These are phyloP conservation scores for Andrena flavipes DNA, from an alignment of 2,888 invertebrate genomes.

Conservation along the genomic window DNA sequence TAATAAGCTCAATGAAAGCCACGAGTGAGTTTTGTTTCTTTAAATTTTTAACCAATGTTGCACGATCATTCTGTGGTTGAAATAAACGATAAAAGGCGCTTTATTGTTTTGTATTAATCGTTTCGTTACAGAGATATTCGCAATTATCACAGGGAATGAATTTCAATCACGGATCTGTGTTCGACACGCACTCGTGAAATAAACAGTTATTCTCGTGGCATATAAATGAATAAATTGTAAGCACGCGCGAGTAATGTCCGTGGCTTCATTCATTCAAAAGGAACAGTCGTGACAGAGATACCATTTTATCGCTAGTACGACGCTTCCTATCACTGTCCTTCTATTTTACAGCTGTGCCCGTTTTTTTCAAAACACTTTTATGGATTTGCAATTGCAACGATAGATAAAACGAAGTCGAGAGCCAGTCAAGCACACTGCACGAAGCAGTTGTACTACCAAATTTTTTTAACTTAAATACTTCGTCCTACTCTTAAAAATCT, in stretches of 20 bases:
- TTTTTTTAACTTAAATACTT: no score
- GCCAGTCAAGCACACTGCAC: no score
- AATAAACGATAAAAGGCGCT: neutral
- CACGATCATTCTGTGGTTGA: neutral
- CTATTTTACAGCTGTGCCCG: neutral
- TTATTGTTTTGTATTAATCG: neutral
- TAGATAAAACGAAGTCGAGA: neutral
- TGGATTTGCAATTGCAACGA: neutral
- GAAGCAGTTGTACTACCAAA: no score
- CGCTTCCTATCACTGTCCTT: neutral
- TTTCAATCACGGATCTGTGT: neutral
- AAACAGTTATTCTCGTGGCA: conserved; percentile 8
- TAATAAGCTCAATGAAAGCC: neutral
- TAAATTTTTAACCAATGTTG: neutral
- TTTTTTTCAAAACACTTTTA: neutral
- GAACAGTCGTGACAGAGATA: neutral
- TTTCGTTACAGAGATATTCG: neutral
- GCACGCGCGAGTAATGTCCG: neutral
- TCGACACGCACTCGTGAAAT: neutral
- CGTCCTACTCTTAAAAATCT: no score
- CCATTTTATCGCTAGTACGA: neutral
- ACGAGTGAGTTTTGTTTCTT: neutral
- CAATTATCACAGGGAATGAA: neutral
- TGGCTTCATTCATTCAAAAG: neutral
- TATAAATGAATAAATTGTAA: neutral